Evolutionary conservation across 2,797 vertebrate species (phyloP).

Genomic region (Xiphorhynchus erythropygius): DNA sequence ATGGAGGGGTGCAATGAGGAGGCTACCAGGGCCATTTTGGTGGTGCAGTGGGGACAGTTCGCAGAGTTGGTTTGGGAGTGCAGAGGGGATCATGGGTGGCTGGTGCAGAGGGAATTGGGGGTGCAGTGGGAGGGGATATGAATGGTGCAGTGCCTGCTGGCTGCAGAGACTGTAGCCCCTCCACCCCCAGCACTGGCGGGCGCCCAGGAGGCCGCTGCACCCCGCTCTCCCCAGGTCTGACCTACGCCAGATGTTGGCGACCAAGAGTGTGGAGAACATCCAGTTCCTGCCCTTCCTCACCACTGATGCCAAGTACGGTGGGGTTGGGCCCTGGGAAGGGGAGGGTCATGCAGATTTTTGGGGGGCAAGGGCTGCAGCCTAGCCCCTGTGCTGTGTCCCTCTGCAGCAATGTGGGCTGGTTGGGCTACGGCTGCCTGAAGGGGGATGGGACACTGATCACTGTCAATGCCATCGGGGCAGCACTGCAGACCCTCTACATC

Average conservation of each 20-base stretch:
- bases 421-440: conserved; percentile 90
- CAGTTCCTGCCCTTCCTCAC: conserved; percentile 86
- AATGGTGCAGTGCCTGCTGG: not conserved
- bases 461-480: conserved; percentile 85
- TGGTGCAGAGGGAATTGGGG: not conserved
- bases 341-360: not conserved
- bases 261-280: conserved; percentile 86
- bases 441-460: conserved; percentile 81
- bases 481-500: conserved; percentile 87
- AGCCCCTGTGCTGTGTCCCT: not conserved
- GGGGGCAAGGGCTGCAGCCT: not conserved
- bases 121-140: not conserved
- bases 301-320: conserved; percentile 74
- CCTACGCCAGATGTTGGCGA: conserved; percentile 79
- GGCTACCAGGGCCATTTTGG: too few relatives aligned
- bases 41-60: not conserved
- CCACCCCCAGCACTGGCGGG: not conserved
- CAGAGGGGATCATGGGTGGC: not conserved
- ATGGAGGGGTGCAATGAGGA: not conserved
- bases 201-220: not conserved
- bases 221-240: conserved; percentile 64
- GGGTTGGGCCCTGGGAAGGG: not conserved
- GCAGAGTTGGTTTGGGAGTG: not conserved
- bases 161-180: not conserved
- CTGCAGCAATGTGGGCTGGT: conserved; percentile 89